These are phyloP conservation scores for Turdus rufiventris DNA, from an alignment of 2,113 vertebrate species.

Conservation along the genomic window DNA sequence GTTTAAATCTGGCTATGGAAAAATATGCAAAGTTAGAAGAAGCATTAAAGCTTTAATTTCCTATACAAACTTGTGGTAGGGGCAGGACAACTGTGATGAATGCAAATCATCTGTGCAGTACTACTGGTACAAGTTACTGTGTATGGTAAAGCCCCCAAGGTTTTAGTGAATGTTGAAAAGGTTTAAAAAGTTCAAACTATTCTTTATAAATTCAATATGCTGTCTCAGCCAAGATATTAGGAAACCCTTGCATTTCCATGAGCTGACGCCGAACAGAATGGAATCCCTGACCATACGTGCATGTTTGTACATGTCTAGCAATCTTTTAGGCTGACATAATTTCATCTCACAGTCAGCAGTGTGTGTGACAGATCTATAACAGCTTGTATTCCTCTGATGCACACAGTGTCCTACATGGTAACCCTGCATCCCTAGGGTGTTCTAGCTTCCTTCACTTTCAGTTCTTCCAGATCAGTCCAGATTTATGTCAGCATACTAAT, in stretches of 20 bases:
- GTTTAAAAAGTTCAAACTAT: background rate
- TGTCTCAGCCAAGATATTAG: background rate
- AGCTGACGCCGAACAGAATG: background rate
- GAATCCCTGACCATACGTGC: background rate
- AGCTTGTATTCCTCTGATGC: background rate
- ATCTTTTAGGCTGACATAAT: background rate
- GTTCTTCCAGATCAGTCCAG: background rate
- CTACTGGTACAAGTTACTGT: background rate
- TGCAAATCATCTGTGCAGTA: background rate
- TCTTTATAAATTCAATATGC: background rate
- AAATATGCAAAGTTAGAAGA: background rate
- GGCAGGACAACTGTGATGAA: background rate
- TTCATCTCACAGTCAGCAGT: background rate
- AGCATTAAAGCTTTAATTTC: background rate
- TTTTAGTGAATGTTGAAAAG: background rate
- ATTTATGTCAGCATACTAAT: background rate
- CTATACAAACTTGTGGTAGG: background rate
- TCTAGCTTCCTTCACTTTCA: background rate
- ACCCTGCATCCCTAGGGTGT: background rate
- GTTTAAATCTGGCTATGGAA: background rate
- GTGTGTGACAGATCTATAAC: accelerated
- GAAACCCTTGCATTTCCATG: background rate
- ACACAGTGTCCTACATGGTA: background rate
- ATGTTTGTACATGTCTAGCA: background rate
- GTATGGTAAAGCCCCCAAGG: background rate